Conservation (phyloP, 2,797 vertebrate genomes). For the Acanthurus lineatus region DNA sequence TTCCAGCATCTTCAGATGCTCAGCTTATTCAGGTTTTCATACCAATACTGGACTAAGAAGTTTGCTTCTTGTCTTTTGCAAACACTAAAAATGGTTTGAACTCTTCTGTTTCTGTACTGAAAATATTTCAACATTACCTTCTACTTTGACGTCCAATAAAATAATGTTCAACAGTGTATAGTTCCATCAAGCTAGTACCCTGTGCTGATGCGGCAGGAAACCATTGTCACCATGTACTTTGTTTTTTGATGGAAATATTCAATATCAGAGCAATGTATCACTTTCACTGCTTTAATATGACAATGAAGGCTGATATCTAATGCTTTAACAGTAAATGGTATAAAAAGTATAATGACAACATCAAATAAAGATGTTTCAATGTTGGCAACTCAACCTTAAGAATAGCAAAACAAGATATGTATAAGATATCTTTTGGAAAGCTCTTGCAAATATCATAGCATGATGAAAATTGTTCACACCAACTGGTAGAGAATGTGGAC, state of each 20-base stretch:
- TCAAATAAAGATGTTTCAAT: not conserved
- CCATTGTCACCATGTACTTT: not conserved
- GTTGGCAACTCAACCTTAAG: not conserved
- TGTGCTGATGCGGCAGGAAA: not conserved
- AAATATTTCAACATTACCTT: not conserved
- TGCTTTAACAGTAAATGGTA: not conserved
- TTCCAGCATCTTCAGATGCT: too few species aligned
- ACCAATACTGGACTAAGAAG: too few species aligned
- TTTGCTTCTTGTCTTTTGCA: too few species aligned
- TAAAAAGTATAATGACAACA: not conserved
- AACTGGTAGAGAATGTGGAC: not conserved
- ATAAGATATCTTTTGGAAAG: not conserved
- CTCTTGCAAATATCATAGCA: not conserved
- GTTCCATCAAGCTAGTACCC: not conserved
- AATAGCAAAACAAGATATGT: not conserved
- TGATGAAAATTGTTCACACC: not conserved
- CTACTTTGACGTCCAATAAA: not conserved
- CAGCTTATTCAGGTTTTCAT: too few species aligned
- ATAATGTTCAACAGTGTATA: not conserved
- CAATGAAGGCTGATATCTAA: conserved; percentile 9
- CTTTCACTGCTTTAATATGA: not conserved
- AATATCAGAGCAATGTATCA: not conserved
- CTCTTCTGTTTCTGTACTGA: not conserved
- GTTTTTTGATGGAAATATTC: conserved; percentile 1
- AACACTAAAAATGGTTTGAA: not conserved